Percentiles rank a stretch among this genome's conserved stretches.
These are phyloP conservation scores for Acrobasis suavella DNA, from an alignment of 2,888 invertebrate genomes.

Conservation along the genomic window DNA sequence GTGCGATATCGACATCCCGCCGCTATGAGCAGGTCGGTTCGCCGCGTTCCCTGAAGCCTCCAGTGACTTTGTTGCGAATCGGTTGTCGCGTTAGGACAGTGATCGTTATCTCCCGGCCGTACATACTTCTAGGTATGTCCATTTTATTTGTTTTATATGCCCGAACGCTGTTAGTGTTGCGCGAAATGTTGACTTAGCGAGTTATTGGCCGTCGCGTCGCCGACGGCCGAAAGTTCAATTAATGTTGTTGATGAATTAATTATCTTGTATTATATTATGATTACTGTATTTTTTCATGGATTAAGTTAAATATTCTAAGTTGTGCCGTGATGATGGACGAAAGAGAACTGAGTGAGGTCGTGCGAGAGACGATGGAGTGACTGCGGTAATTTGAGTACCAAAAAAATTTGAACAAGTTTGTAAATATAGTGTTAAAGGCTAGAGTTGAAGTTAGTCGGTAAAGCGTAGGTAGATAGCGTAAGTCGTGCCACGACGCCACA, in stretches of 20 bases:
- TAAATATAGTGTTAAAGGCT: constrained; percentile 78
- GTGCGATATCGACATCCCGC: constrained; percentile 84
- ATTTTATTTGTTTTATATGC: constrained; percentile 75
- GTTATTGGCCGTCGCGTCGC: constrained; percentile 46
- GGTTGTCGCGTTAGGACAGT: constrained; percentile 67
- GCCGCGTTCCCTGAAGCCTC: constrained; percentile 70
- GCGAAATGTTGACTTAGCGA: constrained; percentile 64
- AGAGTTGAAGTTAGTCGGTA: constrained; percentile 70
- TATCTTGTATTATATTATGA: constrained; percentile 76
- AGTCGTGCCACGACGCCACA: constrained; percentile 77
- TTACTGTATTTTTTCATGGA: constrained; percentile 79
- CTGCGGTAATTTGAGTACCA: constrained; percentile 80
- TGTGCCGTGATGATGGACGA: constrained; percentile 68
- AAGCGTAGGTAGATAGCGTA: constrained; percentile 73
- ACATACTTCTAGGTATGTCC: constrained; percentile 78
- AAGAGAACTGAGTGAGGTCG: constrained; percentile 56
- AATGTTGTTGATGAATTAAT: constrained; percentile 70
- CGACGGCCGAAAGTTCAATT: constrained; percentile 65
- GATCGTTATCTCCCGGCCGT: constrained; percentile 69
- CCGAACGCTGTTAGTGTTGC: constrained; percentile 70
- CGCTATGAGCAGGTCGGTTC: constrained; percentile 81
- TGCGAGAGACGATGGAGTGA: constrained; percentile 69
- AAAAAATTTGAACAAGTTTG: constrained; percentile 79
- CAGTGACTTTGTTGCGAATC: constrained; percentile 68
- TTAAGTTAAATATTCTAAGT: constrained; percentile 77